Conservation (phyloP, 2,113 vertebrate genomes). For the Aphelocoma coerulescens region DNA sequence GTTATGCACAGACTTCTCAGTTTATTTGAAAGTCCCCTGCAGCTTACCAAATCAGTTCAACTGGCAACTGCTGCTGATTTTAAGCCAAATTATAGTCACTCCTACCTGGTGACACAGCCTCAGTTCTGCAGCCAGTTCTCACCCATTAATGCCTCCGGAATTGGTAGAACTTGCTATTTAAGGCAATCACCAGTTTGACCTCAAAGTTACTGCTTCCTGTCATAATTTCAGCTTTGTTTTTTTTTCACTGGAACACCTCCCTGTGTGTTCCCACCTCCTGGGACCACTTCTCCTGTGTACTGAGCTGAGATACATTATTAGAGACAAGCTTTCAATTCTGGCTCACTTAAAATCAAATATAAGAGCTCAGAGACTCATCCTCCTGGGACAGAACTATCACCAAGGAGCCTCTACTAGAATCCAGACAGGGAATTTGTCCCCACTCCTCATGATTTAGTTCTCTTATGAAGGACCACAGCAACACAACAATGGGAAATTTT, state of each 20-base stretch:
- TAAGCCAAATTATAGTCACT: neutral
- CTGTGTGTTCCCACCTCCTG: neutral
- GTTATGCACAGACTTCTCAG: neutral
- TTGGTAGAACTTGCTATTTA: neutral
- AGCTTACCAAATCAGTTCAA: constrained; percentile 28
- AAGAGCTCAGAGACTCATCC: neutral
- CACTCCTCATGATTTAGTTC: neutral
- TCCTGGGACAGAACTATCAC: neutral
- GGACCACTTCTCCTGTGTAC: neutral
- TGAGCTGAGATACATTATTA: neutral
- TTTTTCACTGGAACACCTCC: constrained; percentile 2
- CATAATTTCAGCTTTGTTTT: neutral
- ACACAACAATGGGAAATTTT: neutral
- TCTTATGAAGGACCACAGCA: neutral
- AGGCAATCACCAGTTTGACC: neutral
- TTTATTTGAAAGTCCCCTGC: neutral
- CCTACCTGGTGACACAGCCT: constrained; percentile 17
- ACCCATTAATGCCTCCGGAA: neutral
- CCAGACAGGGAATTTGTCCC: neutral
- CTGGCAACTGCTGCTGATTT: neutral
- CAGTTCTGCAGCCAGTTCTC: neutral
- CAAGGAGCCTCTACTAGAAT: neutral
- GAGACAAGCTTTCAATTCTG: neutral
- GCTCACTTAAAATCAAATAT: neutral
- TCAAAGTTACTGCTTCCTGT: neutral